Evolutionary conservation across 2,888 invertebrate genomes (phyloP).

Genomic region (Drosophila nr. perissopoda): DNA sequence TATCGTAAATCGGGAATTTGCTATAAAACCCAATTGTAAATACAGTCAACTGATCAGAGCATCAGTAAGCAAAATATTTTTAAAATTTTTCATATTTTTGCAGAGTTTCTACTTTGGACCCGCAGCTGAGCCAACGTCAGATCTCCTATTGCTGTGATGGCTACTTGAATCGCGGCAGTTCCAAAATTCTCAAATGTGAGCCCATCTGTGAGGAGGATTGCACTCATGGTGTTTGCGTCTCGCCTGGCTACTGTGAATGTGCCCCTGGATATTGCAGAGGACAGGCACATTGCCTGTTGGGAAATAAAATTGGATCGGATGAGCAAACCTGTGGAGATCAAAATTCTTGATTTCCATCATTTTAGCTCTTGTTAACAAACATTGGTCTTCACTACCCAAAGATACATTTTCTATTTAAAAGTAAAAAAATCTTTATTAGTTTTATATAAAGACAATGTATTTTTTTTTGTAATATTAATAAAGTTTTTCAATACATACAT

Average conservation of each 20-base stretch:
- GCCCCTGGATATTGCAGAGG: constrained; percentile 67
- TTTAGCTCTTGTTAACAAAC: background rate
- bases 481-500: too few relatives aligned
- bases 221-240: constrained; percentile 85
- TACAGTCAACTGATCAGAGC: constrained; percentile 19
- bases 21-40: constrained; percentile 82
- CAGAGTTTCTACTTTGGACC: constrained; percentile 69
- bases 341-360: background rate
- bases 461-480: too few relatives aligned
- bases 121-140: constrained; percentile 85
- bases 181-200: constrained; percentile 85
- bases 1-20: constrained; percentile 81
- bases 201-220: constrained; percentile 85
- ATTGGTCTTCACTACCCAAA: background rate
- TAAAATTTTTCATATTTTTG: constrained; percentile 7
- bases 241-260: constrained; percentile 83
- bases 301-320: constrained; percentile 16
- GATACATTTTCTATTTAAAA: background rate
- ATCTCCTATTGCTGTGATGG: constrained; percentile 90
- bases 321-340: background rate
- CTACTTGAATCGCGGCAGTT: constrained; percentile 86
- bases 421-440: background rate
- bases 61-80: background rate
- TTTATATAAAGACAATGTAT: too few relatives aligned
- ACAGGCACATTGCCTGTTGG: constrained; percentile 48